phyloP scores from a whole-genome alignment of 2,797 vertebrate genomes.

The Tangara arthus region DNA sequence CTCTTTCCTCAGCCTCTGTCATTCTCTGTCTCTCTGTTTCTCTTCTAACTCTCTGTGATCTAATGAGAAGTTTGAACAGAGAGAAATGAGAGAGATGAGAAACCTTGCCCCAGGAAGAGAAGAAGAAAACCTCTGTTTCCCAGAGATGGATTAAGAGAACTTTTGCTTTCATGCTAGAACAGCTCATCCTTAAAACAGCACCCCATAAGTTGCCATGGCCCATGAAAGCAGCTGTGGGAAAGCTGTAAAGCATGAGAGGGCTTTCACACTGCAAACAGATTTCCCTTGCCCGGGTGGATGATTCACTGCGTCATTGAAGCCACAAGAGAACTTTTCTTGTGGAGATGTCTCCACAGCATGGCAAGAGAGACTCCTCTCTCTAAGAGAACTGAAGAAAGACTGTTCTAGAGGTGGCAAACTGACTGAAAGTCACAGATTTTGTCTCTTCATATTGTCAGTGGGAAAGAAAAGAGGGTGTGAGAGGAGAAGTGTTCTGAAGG shows the following conservation, averaged over 20 bases:
- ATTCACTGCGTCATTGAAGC: not conserved
- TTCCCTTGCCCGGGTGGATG: not conserved
- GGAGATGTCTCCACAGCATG: not conserved
- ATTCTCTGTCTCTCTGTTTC: not conserved
- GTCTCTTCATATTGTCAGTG: not conserved
- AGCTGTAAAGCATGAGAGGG: not conserved
- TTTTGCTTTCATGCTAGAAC: not conserved
- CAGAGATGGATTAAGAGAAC: not conserved
- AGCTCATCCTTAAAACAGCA: not conserved
- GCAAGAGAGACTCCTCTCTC: not conserved
- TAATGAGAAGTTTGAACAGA: not conserved
- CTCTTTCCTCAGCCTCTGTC: not conserved
- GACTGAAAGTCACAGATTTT: not conserved
- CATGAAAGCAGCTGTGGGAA: not conserved
- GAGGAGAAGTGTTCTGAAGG: not conserved
- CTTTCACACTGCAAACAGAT: not conserved
- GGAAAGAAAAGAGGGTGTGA: not conserved
- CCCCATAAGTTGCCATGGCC: not conserved
- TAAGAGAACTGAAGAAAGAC: not conserved
- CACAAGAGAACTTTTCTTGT: not conserved
- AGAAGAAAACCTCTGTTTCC: not conserved
- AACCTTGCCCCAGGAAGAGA: not conserved
- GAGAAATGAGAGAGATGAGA: not conserved
- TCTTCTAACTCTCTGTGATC: not conserved
- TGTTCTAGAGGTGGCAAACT: not conserved